A percentile compares a stretch with the other conserved stretches of the same genome.
Conservation (phyloP, 2,888 invertebrate species). For the Harpalus rubripes region DNA sequence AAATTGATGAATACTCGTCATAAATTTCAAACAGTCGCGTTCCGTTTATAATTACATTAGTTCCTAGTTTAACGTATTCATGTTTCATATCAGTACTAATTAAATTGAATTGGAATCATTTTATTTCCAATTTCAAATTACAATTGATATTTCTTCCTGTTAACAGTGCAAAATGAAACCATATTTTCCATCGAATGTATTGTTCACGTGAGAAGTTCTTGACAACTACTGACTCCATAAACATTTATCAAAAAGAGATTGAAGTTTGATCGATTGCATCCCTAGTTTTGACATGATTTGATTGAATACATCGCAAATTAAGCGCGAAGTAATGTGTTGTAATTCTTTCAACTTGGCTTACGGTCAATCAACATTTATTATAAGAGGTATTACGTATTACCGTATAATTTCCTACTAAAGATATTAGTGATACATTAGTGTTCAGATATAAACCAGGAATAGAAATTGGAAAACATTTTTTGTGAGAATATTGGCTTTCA, state of each 20-base stretch:
- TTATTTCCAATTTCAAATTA: conserved; percentile 12
- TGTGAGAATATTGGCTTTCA: too few species aligned
- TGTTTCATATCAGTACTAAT: conserved; percentile 18
- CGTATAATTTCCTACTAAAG: too few species aligned
- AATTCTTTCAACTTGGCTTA: background rate
- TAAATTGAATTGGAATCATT: conserved; percentile 8
- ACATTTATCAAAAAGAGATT: background rate
- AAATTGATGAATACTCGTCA: conserved; percentile 36
- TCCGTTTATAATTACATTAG: conserved; percentile 46
- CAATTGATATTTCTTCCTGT: background rate
- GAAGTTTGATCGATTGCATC: background rate
- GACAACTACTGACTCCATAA: background rate
- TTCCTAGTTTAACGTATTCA: conserved; percentile 27
- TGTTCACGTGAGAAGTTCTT: background rate
- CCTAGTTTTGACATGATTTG: background rate
- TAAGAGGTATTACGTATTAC: background rate
- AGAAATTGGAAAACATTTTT: too few species aligned
- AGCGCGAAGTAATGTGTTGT: background rate
- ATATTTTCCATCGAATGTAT: background rate
- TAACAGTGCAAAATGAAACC: conserved; percentile 7
- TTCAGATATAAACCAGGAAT: too few species aligned
- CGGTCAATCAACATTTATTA: background rate
- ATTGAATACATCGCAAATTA: conserved; percentile 10
- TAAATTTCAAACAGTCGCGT: conserved; percentile 18
- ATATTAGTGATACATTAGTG: too few species aligned